phyloP scores from a whole-genome alignment of 2,888 invertebrate species.

The Pantelozetes paolii region DNA sequence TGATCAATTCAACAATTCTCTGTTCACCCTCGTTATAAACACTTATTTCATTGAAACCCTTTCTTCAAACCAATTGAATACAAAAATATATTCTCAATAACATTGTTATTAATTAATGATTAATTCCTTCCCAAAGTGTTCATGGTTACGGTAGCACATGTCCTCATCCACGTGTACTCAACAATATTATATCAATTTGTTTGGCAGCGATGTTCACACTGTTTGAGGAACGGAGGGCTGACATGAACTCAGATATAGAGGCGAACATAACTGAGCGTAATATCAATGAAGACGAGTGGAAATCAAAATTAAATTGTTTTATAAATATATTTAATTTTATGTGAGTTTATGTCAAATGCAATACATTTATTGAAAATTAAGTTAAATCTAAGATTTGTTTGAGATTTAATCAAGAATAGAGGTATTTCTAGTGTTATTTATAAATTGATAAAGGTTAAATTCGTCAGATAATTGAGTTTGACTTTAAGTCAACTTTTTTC shows the following conservation, averaged over 20 bases:
- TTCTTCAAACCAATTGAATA: no score
- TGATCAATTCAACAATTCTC: no score
- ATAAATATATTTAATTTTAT: slow-evolving; percentile 56
- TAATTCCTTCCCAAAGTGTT: slow-evolving; percentile 56
- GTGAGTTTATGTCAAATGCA: slow-evolving; percentile 50
- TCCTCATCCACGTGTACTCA: slow-evolving; percentile 73
- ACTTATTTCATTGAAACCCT: no score
- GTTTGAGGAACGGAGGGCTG: slow-evolving; percentile 53
- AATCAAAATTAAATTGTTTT: slow-evolving; percentile 54
- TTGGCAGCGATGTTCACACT: slow-evolving; percentile 64
- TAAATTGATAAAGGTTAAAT: no score
- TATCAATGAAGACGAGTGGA: slow-evolving; percentile 50
- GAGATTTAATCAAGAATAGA: no score
- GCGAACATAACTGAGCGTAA: background rate
- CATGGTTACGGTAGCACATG: slow-evolving; percentile 68
- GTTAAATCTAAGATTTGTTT: no score
- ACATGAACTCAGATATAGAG: background rate
- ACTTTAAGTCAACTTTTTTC: no score
- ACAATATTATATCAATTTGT: slow-evolving; percentile 72
- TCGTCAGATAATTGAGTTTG: no score
- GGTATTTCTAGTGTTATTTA: no score
- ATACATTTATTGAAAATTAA: no score
- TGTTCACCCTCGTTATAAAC: no score
- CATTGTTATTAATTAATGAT: background rate
- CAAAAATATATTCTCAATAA: no score